Evolutionary conservation across 2,888 invertebrate species (phyloP), one percentile per base, ranked within the genome.

Genomic region (Drosophila recens): DNA sequence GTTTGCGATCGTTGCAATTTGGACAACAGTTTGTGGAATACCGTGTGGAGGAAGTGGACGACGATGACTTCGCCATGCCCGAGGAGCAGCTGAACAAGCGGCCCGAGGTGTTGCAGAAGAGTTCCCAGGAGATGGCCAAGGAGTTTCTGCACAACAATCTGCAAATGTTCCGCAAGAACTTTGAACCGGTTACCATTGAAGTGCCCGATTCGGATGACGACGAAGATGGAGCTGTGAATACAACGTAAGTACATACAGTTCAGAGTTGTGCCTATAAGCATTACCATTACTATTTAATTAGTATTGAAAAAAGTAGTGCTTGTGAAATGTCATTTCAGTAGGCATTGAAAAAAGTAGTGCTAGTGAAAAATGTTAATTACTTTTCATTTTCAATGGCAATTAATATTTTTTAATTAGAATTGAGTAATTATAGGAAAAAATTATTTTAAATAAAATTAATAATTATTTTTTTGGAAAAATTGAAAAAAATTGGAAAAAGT

Each of bases 21-120:
- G 96, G 95, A 38, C 98, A 98, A 91, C 98, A 98, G 92, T 98
- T 98, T 92, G 96, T 98, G 15, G 98, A 98, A 92, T 98, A 97
- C 82, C 93, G 97, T 53, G 97, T 97, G 0, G 96, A 96, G 81
- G 97, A 97, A 64, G 91, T 92, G 70, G 91, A 88, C n/a, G 92
- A 92, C 67, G 91, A 90, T 64, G 86, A 89, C 2, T 75, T 89
- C 45, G 65, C 63, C 0, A 82, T 80, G 67, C 84, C 81, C 8
- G 80, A 72, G 43, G 57, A 71, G 23, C 34, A 71, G 23, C 38
- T 51, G 4, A 52, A 53, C 1, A 66, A 58, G 40, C 59, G 68
- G 80, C 45, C 70, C 0, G 74, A 75, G 49, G 13, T 53, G 4
- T 57, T 72, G 4, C 27, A 59, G 0, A 70, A 75, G 54, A 79